Conservation (phyloP, 2,113 vertebrate genomes). For the Desmodus rotundus region DNA sequence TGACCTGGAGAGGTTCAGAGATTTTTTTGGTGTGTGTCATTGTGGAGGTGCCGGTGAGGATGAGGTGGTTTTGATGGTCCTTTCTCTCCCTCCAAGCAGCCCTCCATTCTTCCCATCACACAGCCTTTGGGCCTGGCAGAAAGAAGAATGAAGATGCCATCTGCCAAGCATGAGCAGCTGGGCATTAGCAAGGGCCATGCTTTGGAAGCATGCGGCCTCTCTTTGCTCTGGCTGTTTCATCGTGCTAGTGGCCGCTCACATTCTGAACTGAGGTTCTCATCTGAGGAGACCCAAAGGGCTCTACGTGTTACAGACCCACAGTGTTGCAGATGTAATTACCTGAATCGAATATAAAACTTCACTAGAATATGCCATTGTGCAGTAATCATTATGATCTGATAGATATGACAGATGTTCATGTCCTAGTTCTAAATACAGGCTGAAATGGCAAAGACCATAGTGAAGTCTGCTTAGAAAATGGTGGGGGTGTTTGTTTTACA, state of each 20-base stretch:
- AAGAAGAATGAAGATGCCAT: background rate
- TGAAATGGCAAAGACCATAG: background rate
- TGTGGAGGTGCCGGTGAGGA: background rate
- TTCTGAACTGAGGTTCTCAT: background rate
- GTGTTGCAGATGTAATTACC: background rate
- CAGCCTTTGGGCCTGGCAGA: background rate
- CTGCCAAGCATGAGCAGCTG: background rate
- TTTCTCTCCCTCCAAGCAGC: background rate
- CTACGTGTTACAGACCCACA: background rate
- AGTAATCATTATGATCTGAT: background rate
- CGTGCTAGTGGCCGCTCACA: background rate
- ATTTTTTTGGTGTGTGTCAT: background rate
- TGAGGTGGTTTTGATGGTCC: background rate
- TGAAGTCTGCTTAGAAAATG: background rate
- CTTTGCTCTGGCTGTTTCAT: accelerated
- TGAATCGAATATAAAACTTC: slow-evolving; percentile 10
- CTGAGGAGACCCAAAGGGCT: background rate
- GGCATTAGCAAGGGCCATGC: background rate
- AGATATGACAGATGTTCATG: background rate
- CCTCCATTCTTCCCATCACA: background rate
- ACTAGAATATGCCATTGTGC: background rate
- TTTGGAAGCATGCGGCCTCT: background rate
- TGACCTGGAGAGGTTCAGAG: background rate
- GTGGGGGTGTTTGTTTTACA: background rate
- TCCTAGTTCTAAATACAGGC: background rate